These are phyloP conservation scores for Alethe diademata DNA, from an alignment of 2,113 vertebrate species.

Conservation along the genomic window DNA sequence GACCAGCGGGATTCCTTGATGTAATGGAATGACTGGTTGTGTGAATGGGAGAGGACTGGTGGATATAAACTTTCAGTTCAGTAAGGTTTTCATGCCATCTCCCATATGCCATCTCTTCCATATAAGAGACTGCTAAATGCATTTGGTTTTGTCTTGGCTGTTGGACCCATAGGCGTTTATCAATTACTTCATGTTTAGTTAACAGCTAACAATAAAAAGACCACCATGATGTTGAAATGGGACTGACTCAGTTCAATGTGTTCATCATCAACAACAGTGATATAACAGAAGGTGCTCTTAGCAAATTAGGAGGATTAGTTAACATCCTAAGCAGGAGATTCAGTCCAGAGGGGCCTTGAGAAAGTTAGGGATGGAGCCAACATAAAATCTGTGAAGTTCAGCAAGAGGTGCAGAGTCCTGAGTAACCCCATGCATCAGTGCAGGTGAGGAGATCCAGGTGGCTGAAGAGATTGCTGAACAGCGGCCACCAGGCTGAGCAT, in stretches of 20 bases:
- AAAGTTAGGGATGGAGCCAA: neutral
- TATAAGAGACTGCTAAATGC: neutral
- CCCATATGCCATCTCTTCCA: neutral
- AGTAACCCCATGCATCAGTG: neutral
- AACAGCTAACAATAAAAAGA: neutral
- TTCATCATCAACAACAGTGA: neutral
- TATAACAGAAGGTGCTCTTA: neutral
- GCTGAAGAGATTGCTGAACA: neutral
- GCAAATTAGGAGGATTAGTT: neutral
- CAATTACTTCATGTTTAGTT: neutral
- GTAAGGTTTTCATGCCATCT: neutral
- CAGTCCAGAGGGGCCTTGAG: neutral
- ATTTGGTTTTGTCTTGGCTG: neutral
- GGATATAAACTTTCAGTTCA: neutral
- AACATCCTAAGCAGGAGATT: neutral
- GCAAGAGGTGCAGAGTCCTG: neutral
- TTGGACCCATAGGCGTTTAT: neutral
- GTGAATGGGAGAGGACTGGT: neutral
- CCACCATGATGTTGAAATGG: neutral
- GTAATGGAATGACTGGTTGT: neutral
- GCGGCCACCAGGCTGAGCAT: neutral
- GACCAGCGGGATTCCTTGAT: neutral
- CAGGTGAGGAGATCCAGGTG: neutral
- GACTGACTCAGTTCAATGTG: neutral
- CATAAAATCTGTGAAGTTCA: neutral